Conservation (phyloP, 2,797 vertebrate genomes). For the Peromyscus melanophrys region DNA sequence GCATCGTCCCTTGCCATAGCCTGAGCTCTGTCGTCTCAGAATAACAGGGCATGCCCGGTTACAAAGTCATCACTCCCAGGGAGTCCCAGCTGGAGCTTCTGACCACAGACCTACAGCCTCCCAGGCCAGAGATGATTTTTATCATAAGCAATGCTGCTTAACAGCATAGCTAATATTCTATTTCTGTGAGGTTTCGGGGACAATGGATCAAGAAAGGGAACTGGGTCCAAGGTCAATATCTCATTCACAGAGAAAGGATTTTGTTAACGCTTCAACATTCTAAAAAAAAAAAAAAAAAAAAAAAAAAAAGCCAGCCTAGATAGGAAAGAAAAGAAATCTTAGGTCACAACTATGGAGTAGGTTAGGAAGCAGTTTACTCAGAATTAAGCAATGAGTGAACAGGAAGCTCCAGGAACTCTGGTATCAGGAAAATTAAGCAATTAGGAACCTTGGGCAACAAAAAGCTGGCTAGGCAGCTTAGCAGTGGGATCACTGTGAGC, state of each 20-base stretch:
- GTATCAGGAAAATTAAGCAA: constrained; percentile 5
- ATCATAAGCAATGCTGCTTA: not conserved
- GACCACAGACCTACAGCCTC: not conserved
- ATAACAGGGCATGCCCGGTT: not conserved
- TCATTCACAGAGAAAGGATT: not conserved
- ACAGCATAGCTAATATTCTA: not conserved
- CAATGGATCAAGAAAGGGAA: constrained; percentile 34
- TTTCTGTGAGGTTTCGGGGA: not conserved
- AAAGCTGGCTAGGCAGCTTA: constrained; percentile 8
- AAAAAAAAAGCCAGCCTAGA: not conserved
- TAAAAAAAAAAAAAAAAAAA: not conserved
- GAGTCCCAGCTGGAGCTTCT: not conserved
- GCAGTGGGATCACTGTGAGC: constrained; percentile 19
- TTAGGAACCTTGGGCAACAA: constrained; percentile 56
- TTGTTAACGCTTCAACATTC: constrained; percentile 7
- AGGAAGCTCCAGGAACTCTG: constrained; percentile 8
- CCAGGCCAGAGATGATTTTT: not conserved
- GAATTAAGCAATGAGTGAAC: constrained; percentile 42
- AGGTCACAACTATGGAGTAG: not conserved
- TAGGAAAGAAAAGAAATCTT: constrained; percentile 46
- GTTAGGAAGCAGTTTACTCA: constrained; percentile 23
- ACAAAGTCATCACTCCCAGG: not conserved
- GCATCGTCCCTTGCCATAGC: not conserved
- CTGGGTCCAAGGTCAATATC: not conserved
- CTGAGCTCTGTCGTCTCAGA: not conserved